Percentiles rank a stretch among this genome's conserved stretches.
These are phyloP conservation scores for Ooceraea biroi DNA, from an alignment of 1,140 invertebrate genomes.

Conservation along the genomic window DNA sequence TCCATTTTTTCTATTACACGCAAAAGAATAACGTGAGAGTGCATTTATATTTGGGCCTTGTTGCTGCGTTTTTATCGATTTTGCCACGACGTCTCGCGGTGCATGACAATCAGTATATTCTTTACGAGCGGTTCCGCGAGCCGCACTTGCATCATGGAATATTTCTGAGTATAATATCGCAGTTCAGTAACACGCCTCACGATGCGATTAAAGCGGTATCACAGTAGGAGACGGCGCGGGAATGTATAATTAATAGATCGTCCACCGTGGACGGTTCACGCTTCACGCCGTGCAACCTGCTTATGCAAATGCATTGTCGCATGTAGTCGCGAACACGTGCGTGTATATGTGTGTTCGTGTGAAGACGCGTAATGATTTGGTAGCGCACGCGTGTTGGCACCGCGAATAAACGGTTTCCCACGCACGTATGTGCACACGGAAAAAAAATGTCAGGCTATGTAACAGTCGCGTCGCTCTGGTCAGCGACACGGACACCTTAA, in stretches of 20 bases:
- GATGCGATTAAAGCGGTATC: conserved; percentile 15
- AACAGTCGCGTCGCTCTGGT: conserved; percentile 67
- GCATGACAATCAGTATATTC: neutral
- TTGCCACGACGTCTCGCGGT: neutral
- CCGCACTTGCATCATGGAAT: neutral
- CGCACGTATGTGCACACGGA: neutral
- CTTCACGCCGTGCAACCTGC: conserved; percentile 11
- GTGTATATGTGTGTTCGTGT: neutral
- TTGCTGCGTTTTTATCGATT: neutral
- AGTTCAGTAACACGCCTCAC: neutral
- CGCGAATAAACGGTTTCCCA: conserved; percentile 62
- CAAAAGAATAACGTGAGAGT: neutral
- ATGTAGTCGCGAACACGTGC: neutral
- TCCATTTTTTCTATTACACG: neutral
- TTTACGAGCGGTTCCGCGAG: neutral
- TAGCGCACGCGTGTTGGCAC: conserved; percentile 45
- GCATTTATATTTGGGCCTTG: neutral
- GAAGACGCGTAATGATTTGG: conserved; percentile 51
- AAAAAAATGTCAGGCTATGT: conserved; percentile 48
- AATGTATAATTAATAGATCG: conserved; percentile 38
- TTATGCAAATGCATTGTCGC: conserved; percentile 34
- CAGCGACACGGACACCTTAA: conserved; percentile 68
- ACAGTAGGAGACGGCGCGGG: neutral
- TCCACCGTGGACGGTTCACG: neutral
- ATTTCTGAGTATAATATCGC: neutral